A percentile compares a stretch with the other conserved stretches of the same genome.
phyloP scores from a whole-genome alignment of 2,113 vertebrate genomes.

The Syrmaticus mikado region DNA sequence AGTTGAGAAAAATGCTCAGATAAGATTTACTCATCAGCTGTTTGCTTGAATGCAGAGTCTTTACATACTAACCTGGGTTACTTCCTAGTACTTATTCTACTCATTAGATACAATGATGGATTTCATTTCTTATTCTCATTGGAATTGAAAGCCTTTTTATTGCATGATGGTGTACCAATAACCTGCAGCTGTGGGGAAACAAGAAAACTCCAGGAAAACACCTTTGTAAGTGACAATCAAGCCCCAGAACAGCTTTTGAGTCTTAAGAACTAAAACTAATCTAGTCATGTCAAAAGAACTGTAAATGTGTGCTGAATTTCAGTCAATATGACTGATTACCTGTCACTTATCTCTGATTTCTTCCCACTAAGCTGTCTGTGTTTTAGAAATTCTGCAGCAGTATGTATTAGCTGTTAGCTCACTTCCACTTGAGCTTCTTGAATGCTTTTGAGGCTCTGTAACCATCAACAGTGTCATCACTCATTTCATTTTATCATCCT shows the following conservation, averaged over 20 bases:
- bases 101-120: neutral
- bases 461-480: neutral
- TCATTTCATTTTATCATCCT: neutral
- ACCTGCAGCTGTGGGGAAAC: neutral
- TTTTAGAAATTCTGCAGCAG: neutral
- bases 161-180: neutral
- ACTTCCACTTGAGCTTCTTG: neutral
- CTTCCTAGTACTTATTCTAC: neutral
- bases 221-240: neutral
- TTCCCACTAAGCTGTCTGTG: neutral
- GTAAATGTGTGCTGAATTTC: slow-evolving; percentile 33
- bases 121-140: neutral
- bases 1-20: neutral
- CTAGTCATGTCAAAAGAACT: neutral
- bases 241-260: neutral
- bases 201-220: neutral
- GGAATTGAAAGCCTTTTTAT: neutral
- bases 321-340: slow-evolving; percentile 51
- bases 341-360: slow-evolving; percentile 30
- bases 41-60: neutral
- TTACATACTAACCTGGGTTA: neutral
- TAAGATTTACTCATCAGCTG: neutral
- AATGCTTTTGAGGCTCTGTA: neutral
- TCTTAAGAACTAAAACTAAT: slow-evolving; percentile 19
- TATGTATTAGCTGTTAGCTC: neutral